A percentile compares a stretch with the other conserved stretches of the same genome.
Conservation (phyloP, 2,113 vertebrate genomes). For the Gadus macrocephalus region DNA sequence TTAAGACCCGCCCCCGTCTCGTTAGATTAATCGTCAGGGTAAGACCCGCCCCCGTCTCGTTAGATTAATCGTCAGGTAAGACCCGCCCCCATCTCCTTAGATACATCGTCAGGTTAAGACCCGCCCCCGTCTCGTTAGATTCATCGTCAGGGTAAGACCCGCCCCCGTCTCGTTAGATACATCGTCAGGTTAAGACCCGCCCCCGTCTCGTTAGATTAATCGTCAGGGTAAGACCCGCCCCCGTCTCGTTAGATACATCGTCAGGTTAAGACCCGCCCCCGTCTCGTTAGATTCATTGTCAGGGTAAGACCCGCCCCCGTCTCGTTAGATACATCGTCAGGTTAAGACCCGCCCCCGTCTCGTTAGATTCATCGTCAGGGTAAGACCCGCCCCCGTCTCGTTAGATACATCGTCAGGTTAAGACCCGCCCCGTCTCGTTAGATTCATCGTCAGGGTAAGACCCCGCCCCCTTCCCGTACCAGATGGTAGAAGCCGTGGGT, state of each 20-base stretch:
- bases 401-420: conserved; percentile 86
- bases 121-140: no score
- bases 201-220: no score
- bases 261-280: conserved; percentile 78
- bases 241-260: conserved; percentile 67
- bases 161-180: conserved; percentile 35
- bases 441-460: conserved; percentile 89
- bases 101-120: conserved; percentile 90
- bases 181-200: conserved; percentile 86
- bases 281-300: conserved; percentile 74
- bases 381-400: conserved; percentile 52
- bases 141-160: conserved; percentile 89
- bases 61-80: conserved; percentile 86
- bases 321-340: conserved; percentile 84
- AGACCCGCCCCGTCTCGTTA: conserved; percentile 29
- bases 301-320: conserved; percentile 73
- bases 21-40: conserved; percentile 86
- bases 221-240: no score
- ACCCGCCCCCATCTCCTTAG: no score
- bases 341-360: conserved; percentile 65
- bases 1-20: conserved; percentile 62
- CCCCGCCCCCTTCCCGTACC: no score
- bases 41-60: conserved; percentile 40
- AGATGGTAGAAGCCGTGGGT: no score
- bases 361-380: conserved; percentile 83